Base-by-base conservation (phyloP, 2,888 invertebrate genomes). In the Tinea semifulvella region DNA sequence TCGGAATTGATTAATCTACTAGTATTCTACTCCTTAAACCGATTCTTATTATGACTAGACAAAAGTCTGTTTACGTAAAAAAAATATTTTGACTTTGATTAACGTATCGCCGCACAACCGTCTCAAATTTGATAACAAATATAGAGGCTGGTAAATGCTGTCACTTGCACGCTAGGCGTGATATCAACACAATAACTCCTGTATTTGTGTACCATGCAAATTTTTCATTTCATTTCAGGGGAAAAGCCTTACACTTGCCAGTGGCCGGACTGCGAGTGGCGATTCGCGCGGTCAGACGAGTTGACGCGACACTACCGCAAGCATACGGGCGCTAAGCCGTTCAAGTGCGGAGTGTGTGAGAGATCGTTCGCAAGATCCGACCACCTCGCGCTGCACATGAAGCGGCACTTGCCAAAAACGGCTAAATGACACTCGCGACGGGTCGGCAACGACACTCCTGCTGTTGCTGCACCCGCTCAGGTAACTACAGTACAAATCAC, bases 181-280 rank as follows among this genome's bases (percentile, higher is more conserved):
- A 44, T 11, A 25, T 16, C 11, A 8, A 17, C 2, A 18, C 19
- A 17, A 27, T 17, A 5, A 14, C 17, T 31, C 17, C 7, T 31
- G 26, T 43, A 18, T 26, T 17, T 11, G 4, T n/a, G 10, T 48
- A 45, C 40, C 19, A n/a, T n/a, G 11, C 10, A 26, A 35, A 35
- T 6, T 13, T 11, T 11, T 8, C 5, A 2, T 35, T 36, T 22
- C 2, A 27, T 83, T 83, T 7, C 84, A 96, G 97, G 97, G 57
- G 97, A 98, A 76, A 98, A 98, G 77, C 97, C 97, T 53, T 98
- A 97, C 82, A 93, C 94, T 65, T 97, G 97, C 80, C 94, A 94
- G 67, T 97, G 97, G 97, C 94, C 95, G 40, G 96, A 96, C 64
- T 98, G 97, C 80, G 95, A 96, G 66, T 98, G 97, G 97, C 85